Conservation (phyloP, 2,797 vertebrate genomes). For the Diglossa cyanea region DNA sequence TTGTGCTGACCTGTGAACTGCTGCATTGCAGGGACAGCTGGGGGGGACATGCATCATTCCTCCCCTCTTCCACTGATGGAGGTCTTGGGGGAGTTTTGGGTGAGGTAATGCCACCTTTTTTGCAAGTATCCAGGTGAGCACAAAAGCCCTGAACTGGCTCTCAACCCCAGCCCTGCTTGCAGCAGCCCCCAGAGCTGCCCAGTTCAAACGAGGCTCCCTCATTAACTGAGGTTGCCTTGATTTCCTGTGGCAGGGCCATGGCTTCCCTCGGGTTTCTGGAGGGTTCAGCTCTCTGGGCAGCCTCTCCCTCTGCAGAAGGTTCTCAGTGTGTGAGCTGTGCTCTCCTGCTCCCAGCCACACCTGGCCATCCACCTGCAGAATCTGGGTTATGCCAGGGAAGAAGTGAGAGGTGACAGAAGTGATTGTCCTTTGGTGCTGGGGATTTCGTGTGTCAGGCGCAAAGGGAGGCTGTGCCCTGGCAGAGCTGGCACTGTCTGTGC, state of each 20-base stretch:
- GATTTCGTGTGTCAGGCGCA: neutral
- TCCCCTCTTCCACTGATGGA: neutral
- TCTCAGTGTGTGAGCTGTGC: accelerated
- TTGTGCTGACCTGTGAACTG: neutral
- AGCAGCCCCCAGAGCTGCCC: neutral
- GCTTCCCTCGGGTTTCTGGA: neutral
- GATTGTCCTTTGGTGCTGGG: neutral
- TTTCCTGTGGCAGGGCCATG: neutral
- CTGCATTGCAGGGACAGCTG: neutral
- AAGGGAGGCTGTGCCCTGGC: neutral
- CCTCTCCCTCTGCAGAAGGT: neutral
- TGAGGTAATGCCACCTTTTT: neutral
- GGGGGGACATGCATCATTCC: accelerated
- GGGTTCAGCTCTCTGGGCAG: neutral
- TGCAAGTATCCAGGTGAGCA: neutral
- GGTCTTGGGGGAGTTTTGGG: neutral
- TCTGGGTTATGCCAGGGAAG: neutral
- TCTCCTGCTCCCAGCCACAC: neutral
- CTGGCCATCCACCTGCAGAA: neutral
- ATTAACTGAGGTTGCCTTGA: neutral
- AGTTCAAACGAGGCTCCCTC: neutral
- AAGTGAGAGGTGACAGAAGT: neutral
- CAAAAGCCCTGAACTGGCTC: neutral
- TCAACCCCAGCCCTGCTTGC: neutral
- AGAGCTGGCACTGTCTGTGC: neutral